phyloP scores from a whole-genome alignment of 2,113 vertebrate species.

The Lonchura striata region DNA sequence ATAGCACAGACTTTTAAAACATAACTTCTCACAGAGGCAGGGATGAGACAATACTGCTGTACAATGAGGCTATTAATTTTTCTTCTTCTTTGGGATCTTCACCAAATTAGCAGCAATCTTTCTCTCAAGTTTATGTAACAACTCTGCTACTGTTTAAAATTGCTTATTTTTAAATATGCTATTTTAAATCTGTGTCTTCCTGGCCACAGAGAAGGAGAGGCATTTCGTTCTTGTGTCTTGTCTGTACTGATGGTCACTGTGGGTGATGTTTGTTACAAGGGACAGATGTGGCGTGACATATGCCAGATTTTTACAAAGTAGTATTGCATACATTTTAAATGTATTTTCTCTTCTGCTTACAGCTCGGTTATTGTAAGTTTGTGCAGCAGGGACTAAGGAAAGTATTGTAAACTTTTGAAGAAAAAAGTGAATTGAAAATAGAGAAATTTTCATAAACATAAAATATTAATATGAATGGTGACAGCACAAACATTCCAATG shows the following conservation, averaged over 20 bases:
- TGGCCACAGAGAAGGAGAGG: not conserved
- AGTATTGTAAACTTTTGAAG: not conserved
- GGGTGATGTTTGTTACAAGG: not conserved
- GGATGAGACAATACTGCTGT: not conserved
- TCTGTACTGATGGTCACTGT: not conserved
- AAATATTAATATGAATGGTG: not conserved
- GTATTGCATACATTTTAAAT: not conserved
- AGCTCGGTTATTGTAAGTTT: not conserved
- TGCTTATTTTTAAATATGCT: not conserved
- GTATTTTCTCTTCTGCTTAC: not conserved
- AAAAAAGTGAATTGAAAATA: not conserved
- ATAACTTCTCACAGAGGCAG: not conserved
- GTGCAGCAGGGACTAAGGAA: not conserved
- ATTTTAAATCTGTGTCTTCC: not conserved
- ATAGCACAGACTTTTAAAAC: not conserved
- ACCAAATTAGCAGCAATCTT: not conserved
- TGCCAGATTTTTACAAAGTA: not conserved
- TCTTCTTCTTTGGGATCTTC: not conserved
- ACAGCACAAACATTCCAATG: not conserved
- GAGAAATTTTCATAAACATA: not conserved
- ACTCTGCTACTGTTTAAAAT: not conserved
- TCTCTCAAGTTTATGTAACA: not conserved
- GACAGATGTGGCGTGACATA: not conserved
- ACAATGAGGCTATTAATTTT: not conserved
- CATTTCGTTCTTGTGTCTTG: not conserved